Evolutionary conservation across 2,888 invertebrate species (phyloP).

Genomic region (Hipparchia sbordonii): DNA sequence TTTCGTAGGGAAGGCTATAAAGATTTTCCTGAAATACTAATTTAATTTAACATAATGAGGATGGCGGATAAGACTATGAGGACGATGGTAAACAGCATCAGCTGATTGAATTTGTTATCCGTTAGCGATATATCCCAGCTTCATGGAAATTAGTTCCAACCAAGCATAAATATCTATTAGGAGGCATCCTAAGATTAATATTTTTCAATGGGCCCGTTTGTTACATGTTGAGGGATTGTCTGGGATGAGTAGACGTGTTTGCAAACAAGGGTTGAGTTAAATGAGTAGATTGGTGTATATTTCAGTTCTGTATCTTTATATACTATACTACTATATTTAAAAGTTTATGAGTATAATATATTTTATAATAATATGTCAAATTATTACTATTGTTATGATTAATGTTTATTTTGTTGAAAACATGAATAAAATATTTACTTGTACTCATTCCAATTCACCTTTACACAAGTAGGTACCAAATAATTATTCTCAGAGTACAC

Average conservation of each 20-base stretch:
- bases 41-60: slow-evolving; percentile 51
- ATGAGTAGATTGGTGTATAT: slow-evolving; percentile 34
- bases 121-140: slow-evolving; percentile 55
- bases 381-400: background rate
- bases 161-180: slow-evolving; percentile 82
- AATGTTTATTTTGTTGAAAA: too few relatives aligned
- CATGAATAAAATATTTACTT: too few relatives aligned
- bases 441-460: too few relatives aligned
- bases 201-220: slow-evolving; percentile 69
- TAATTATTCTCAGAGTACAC: too few relatives aligned
- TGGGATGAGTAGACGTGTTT: slow-evolving; percentile 45
- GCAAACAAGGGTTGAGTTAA: slow-evolving; percentile 71
- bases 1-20: background rate
- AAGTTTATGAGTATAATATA: background rate
- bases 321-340: background rate
- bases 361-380: too few relatives aligned
- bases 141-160: slow-evolving; percentile 72
- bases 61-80: slow-evolving; percentile 53
- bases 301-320: slow-evolving; percentile 17
- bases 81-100: slow-evolving; percentile 65
- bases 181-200: slow-evolving; percentile 72
- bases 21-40: slow-evolving; percentile 21
- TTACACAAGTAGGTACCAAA: too few relatives aligned
- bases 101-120: slow-evolving; percentile 67
- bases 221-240: slow-evolving; percentile 63